Percentiles rank a stretch among this genome's conserved stretches.
These are phyloP conservation scores for Heptranchias perlo DNA, from an alignment of 2,113 vertebrate species.

Conservation along the genomic window DNA sequence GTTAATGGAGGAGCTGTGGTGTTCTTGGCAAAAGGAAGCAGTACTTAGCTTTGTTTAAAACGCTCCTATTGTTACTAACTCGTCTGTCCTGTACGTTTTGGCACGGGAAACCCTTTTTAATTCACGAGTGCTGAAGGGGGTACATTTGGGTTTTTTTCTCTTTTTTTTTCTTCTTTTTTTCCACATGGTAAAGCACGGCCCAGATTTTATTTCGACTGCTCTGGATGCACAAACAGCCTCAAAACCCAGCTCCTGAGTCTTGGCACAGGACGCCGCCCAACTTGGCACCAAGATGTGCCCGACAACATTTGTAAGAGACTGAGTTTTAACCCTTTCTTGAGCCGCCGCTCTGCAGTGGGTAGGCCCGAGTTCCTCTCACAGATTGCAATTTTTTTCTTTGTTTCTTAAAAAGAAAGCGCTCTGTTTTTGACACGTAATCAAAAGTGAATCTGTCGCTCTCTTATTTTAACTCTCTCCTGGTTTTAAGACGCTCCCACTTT, in stretches of 20 bases:
- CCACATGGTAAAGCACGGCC: background rate
- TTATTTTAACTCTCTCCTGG: background rate
- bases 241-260: background rate
- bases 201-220: background rate
- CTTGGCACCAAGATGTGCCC: background rate
- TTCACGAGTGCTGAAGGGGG: background rate
- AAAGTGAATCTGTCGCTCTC: background rate
- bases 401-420: too few species aligned
- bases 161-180: background rate
- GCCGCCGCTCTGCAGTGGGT: background rate
- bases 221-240: background rate
- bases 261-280: background rate
- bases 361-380: background rate
- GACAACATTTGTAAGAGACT: background rate
- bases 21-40: slow-evolving; percentile 28
- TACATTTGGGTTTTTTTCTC: background rate
- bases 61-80: slow-evolving; percentile 14
- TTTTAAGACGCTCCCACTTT: background rate
- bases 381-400: background rate
- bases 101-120: background rate
- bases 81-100: background rate
- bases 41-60: background rate
- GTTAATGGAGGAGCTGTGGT: background rate
- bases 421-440: background rate
- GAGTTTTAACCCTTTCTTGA: slow-evolving; percentile 21